Percentiles rank a stretch among this genome's conserved stretches.
Evolutionary conservation across 2,888 invertebrate species (phyloP).

Genomic region (Plebejus argus): DNA sequence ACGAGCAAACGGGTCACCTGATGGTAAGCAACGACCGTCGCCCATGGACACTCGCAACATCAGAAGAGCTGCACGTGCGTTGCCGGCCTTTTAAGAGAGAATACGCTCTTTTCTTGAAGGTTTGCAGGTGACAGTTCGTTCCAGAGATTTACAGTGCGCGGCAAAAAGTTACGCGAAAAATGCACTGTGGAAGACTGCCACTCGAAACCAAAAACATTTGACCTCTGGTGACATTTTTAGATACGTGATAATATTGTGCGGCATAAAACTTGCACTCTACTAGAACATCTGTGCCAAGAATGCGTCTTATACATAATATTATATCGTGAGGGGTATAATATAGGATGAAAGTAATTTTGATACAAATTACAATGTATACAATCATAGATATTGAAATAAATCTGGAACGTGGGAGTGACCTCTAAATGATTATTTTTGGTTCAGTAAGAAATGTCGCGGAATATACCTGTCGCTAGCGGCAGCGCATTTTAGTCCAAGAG

Average conservation of each 20-base stretch:
- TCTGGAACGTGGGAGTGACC: constrained; percentile 62
- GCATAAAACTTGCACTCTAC: constrained; percentile 14
- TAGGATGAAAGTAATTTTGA: background rate
- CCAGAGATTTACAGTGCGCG: too few species aligned
- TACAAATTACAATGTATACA: constrained; percentile 39
- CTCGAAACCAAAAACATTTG: background rate
- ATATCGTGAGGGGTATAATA: background rate
- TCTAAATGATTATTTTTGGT: constrained; percentile 70
- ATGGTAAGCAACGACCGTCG: too few species aligned
- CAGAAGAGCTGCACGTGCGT: too few species aligned
- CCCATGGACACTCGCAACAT: too few species aligned
- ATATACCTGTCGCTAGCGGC: constrained; percentile 5
- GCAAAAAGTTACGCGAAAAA: too few species aligned
- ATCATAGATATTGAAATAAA: constrained; percentile 54
- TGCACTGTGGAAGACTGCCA: too few species aligned
- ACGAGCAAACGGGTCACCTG: too few species aligned
- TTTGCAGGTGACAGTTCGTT: too few species aligned
- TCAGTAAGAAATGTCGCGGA: constrained; percentile 42
- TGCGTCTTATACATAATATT: background rate
- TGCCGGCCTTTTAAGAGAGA: too few species aligned
- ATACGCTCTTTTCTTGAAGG: too few species aligned
- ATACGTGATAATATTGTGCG: background rate
- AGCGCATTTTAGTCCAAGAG: background rate
- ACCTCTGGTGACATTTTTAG: background rate
- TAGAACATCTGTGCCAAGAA: constrained; percentile 8